Conservation (phyloP, 2,888 invertebrate genomes). For the Congeria kusceri region DNA sequence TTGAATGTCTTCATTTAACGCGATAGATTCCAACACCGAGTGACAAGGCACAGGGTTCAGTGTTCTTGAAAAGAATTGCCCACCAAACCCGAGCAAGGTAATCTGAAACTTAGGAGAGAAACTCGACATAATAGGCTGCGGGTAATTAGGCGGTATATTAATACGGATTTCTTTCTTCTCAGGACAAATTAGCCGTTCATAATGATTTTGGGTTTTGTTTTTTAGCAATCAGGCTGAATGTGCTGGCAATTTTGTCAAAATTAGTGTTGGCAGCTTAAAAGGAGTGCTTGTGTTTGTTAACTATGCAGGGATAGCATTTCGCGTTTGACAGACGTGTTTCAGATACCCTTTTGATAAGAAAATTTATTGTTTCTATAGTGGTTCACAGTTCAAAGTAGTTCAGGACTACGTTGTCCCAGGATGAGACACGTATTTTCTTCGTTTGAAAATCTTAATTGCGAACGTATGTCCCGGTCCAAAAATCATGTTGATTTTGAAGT, state of each 20-base stretch:
- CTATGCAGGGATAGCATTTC: too few relatives aligned
- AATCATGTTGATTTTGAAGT: too few relatives aligned
- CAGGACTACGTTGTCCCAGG: too few relatives aligned
- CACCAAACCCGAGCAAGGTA: constrained; percentile 14
- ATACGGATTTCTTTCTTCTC: constrained; percentile 15
- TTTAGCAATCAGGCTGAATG: constrained; percentile 20
- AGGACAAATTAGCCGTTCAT: not conserved
- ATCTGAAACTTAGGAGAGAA: constrained; percentile 27
- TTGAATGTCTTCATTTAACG: not conserved
- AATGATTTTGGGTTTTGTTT: constrained; percentile 12
- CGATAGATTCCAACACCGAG: not conserved
- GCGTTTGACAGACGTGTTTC: too few relatives aligned
- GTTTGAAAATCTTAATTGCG: too few relatives aligned
- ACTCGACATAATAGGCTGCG: constrained; percentile 9
- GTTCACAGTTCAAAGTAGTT: too few relatives aligned
- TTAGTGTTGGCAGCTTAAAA: constrained; percentile 20
- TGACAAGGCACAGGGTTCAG: constrained; percentile 25
- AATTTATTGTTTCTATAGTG: too few relatives aligned
- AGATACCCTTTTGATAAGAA: too few relatives aligned
- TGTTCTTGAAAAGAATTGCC: constrained; percentile 22
- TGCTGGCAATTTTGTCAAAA: constrained; percentile 11
- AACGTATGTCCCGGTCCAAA: too few relatives aligned
- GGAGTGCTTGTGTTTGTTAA: not conserved
- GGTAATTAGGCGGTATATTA: constrained; percentile 50
- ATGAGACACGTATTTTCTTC: too few relatives aligned